Percentiles rank a stretch among this genome's conserved stretches.
phyloP scores from a whole-genome alignment of 2,797 vertebrate genomes.

The Corythornis leucogaster region DNA sequence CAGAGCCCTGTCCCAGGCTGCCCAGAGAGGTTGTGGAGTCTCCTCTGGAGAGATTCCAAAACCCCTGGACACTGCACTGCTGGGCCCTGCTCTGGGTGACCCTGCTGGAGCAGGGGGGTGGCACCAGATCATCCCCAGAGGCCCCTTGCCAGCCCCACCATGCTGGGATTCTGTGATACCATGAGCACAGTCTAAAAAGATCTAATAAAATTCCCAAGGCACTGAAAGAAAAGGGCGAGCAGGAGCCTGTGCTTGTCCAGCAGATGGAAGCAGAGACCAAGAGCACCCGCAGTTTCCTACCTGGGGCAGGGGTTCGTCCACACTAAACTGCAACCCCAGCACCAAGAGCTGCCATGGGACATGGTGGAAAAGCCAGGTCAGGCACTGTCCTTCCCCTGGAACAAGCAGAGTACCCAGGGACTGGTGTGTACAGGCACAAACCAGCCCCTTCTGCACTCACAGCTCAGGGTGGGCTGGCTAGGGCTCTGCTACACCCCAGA shows the following conservation, averaged over 20 bases:
- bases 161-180: not conserved
- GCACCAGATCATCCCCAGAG: not conserved
- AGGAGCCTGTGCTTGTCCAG: slow-evolving; percentile 58
- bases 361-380: not conserved
- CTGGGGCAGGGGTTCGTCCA: not conserved
- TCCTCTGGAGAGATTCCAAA: not conserved
- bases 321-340: not conserved
- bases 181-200: not conserved
- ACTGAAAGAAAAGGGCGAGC: not conserved
- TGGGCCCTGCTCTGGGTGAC: not conserved
- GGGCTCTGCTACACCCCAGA: accelerated
- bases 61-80: no score
- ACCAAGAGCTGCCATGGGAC: not conserved
- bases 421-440: not conserved
- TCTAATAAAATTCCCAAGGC: not conserved
- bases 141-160: not conserved
- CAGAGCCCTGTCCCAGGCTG: not conserved
- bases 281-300: not conserved
- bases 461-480: not conserved
- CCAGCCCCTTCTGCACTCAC: not conserved
- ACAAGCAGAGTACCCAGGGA: not conserved
- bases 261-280: slow-evolving; percentile 75
- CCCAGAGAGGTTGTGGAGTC: not conserved
- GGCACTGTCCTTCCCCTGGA: not conserved
- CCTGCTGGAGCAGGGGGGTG: not conserved